Conservation (phyloP, 2,888 invertebrate genomes). For the Folsomia manolachei region DNA sequence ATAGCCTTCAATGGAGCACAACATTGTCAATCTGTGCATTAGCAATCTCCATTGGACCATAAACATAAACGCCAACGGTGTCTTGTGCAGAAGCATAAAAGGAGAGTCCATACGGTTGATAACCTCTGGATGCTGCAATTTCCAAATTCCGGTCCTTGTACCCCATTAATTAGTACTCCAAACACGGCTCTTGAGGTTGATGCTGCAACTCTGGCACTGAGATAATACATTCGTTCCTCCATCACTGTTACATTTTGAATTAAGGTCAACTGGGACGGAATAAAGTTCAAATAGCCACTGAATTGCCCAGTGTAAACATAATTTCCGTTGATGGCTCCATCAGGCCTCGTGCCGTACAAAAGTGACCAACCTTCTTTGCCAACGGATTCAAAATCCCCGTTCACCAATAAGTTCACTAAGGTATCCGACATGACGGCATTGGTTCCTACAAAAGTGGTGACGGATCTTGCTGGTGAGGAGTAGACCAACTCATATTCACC, state of each 20-base stretch:
- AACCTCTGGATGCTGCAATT: conserved; percentile 21
- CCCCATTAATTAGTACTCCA: conserved; percentile 33
- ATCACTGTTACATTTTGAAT: conserved; percentile 33
- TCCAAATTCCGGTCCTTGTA: conserved; percentile 37
- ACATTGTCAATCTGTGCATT: conserved; percentile 40
- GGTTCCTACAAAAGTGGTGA: conserved; percentile 38
- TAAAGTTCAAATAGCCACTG: conserved; percentile 33
- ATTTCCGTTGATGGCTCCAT: conserved; percentile 31
- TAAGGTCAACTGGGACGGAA: conserved; percentile 25
- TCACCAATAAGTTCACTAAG: conserved; percentile 28
- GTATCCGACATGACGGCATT: neutral
- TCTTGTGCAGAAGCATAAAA: conserved; percentile 32
- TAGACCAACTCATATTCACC: conserved; percentile 21
- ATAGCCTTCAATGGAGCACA: conserved; percentile 30
- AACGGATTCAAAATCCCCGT: conserved; percentile 43
- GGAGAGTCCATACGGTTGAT: conserved; percentile 32
- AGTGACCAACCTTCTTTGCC: conserved; percentile 16
- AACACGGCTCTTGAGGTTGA: conserved; percentile 29
- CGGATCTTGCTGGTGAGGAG: conserved; percentile 35
- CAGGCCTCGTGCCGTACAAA: conserved; percentile 21
- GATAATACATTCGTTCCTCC: conserved; percentile 23
- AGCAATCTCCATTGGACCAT: conserved; percentile 18
- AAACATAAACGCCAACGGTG: conserved; percentile 35
- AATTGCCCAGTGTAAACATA: conserved; percentile 31
- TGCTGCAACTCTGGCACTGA: conserved; percentile 41